Evolutionary conservation across 2,797 vertebrate genomes (phyloP), one percentile per base, ranked within the genome.

Genomic region (Gallinago solitaria): DNA sequence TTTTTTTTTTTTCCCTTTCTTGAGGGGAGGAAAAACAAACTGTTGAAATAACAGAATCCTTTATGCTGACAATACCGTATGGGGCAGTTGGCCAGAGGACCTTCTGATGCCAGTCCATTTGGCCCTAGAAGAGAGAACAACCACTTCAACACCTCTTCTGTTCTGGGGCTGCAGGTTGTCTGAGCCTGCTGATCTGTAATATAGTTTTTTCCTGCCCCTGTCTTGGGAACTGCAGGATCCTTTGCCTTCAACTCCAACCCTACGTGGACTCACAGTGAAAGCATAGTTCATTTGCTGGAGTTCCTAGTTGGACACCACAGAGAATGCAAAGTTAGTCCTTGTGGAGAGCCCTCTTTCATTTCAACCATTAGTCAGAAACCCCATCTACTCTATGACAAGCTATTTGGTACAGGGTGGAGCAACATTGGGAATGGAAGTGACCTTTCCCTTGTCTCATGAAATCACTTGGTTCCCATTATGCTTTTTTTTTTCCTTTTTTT

Each of bases 361-460:
- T 82, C 35, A 68, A 9, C 73, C 18, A 5, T 83, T 67, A 83
- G 82, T 68, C 95, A 97, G 89, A 96, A 97, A 96, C 78, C n/a
- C 70, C 76, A 70, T 87, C 67, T 73, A 68, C 61, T 61, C 79
- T 93, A 85, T 85, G 45, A 67, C 9, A 47, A 83, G 43, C 76
- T 94, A 47, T 94, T 94, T 90, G 90, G 67, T 93, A 19, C 8
- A 53, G 89, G 81, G 81, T 94, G 92, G 81, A 92, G 92, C 64
- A 92, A 8, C 79, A 60, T 2, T 53, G 83, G 95, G 93, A 97
- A 96, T 89, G 90, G 93, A 96, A 80, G 56, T 86, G 94, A 95
- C 91, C 95, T 97, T 97, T 97, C 93, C 77, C 94, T 96, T 97
- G 93, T 97, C 95, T 95, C 48, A 12, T 93, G 75, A 90, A 96